These are phyloP conservation scores for Sebastes goodei DNA, from an alignment of 2,797 vertebrate genomes.

Conservation along the genomic window DNA sequence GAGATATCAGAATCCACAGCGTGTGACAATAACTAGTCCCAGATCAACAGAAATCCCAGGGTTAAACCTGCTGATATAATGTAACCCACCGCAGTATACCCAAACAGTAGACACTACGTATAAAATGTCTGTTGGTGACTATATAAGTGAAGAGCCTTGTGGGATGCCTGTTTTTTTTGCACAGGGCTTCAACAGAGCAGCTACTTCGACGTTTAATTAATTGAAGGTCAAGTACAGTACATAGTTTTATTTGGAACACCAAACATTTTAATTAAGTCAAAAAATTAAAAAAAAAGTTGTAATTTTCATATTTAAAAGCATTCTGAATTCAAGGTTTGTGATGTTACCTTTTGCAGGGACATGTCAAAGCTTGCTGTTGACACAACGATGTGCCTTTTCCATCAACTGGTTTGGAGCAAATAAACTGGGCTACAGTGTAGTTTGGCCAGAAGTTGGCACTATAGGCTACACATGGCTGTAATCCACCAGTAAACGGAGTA, in stretches of 20 bases:
- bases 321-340: neutral
- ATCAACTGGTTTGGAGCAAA: too few relatives aligned
- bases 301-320: neutral
- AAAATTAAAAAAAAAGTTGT: neutral
- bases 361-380: neutral
- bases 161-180: neutral
- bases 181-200: neutral
- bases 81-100: neutral
- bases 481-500: fast-evolving
- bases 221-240: constrained; percentile 8
- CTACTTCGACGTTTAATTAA: neutral
- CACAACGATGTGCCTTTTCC: too few relatives aligned
- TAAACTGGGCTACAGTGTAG: too few relatives aligned
- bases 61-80: neutral
- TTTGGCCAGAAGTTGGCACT: too few relatives aligned
- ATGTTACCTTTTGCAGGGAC: neutral
- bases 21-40: neutral
- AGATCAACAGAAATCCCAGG: neutral
- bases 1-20: neutral
- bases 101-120: neutral
- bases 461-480: too few relatives aligned
- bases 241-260: neutral
- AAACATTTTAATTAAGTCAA: constrained; percentile 5
- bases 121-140: neutral
- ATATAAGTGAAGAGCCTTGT: neutral